These are phyloP conservation scores for Conomelus anceps DNA, from an alignment of 2,888 invertebrate genomes.

Conservation along the genomic window DNA sequence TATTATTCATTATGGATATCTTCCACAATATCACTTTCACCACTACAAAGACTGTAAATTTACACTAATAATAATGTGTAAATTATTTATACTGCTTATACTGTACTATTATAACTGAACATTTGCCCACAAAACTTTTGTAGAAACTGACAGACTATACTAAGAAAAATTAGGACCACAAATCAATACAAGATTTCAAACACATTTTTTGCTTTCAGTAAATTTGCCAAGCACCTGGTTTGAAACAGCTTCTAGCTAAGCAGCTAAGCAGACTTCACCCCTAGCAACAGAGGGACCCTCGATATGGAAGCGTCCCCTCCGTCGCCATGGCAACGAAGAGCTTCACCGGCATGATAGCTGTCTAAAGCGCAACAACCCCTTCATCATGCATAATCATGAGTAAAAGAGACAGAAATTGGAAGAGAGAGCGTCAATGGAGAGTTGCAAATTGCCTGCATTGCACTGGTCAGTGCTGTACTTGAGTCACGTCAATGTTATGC, in stretches of 20 bases:
- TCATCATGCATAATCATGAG: background rate
- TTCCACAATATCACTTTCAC: too few species aligned
- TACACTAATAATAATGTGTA: too few species aligned
- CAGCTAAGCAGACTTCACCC: background rate
- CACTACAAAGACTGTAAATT: too few species aligned
- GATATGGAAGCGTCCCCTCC: background rate
- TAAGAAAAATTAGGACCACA: too few species aligned
- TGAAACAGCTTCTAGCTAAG: background rate
- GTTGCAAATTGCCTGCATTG: background rate
- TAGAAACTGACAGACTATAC: too few species aligned
- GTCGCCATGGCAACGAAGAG: background rate
- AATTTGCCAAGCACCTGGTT: background rate
- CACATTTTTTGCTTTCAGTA: background rate
- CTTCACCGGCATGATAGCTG: background rate
- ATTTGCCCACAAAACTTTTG: too few species aligned
- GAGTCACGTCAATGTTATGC: background rate
- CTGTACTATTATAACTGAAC: too few species aligned
- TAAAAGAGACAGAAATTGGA: background rate
- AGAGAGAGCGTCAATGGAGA: background rate
- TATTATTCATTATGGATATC: too few species aligned
- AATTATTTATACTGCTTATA: too few species aligned
- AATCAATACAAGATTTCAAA: too few species aligned
- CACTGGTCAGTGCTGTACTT: background rate
- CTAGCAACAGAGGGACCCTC: background rate
- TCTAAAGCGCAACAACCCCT: background rate